Conservation (phyloP, 2,888 invertebrate genomes). For the Yponomeuta plumbellus region DNA sequence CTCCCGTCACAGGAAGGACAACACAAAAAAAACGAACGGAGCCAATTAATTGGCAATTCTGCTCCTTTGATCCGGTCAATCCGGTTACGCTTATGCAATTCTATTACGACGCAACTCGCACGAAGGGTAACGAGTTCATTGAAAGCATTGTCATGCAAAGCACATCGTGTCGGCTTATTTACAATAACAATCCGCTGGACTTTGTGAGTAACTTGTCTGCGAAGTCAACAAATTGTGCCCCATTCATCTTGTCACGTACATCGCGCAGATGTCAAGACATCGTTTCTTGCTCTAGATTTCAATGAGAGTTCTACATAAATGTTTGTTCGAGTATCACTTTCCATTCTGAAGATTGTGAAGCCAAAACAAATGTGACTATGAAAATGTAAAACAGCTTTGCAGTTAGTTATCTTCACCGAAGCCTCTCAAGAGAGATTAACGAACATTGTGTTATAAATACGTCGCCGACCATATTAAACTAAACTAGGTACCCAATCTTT, state of each 20-base stretch:
- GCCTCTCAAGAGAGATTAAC: no score
- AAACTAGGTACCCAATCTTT: no score
- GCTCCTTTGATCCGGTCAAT: neutral
- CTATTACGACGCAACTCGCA: neutral
- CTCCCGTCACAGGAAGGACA: neutral
- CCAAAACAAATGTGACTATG: no score
- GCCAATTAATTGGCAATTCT: neutral
- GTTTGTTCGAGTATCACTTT: no score
- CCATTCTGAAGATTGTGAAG: no score
- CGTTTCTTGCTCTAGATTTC: neutral
- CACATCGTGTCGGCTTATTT: neutral
- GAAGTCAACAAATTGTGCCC: neutral
- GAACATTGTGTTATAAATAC: no score
- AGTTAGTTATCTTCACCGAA: no score
- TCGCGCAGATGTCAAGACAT: neutral
- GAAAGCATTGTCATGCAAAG: neutral
- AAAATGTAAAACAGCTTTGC: no score
- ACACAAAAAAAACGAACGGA: neutral
- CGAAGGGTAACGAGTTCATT: neutral
- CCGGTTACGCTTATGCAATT: neutral
- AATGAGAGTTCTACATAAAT: neutral
- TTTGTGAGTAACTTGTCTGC: neutral
- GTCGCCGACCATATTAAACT: no score
- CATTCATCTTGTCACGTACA: neutral
- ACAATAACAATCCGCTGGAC: neutral